A percentile compares a stretch with the other conserved stretches of the same genome.
Evolutionary conservation across 2,113 vertebrate species (phyloP).

Genomic region (Uropsilus gracilis): DNA sequence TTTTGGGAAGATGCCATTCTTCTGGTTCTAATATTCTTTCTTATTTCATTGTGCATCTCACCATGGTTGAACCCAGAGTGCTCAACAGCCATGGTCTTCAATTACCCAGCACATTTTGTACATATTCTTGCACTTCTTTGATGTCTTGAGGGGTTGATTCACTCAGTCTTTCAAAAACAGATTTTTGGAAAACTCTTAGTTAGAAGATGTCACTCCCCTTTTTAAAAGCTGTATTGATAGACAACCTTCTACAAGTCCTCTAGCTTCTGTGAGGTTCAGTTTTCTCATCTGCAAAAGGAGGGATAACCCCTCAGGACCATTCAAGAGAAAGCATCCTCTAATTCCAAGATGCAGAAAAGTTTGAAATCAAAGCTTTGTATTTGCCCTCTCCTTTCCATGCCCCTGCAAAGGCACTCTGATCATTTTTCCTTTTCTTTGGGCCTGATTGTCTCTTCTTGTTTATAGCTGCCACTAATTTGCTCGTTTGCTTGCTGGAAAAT

Average conservation of each 20-base stretch:
- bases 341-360: slow-evolving; percentile 73
- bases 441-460: slow-evolving; percentile 95
- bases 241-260: neutral
- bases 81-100: neutral
- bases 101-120: neutral
- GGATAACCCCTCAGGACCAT: neutral
- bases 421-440: slow-evolving; percentile 86
- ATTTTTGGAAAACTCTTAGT: neutral
- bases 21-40: neutral
- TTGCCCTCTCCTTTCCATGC: slow-evolving; percentile 14
- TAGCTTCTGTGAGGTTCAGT: neutral
- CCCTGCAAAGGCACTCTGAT: slow-evolving; percentile 77
- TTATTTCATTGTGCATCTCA: neutral
- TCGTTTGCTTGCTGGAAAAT: slow-evolving; percentile 99
- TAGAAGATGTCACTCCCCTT: neutral
- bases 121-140: neutral
- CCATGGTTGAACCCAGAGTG: neutral
- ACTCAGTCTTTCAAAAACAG: neutral
- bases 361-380: slow-evolving; percentile 73
- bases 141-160: neutral
- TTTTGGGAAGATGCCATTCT: neutral
- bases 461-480: slow-evolving; percentile 96
- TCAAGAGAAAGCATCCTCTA: neutral
- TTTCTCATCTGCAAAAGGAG: neutral
- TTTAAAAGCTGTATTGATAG: neutral